phyloP scores from a whole-genome alignment of 2,888 invertebrate genomes.

The Drosophila monieri region DNA sequence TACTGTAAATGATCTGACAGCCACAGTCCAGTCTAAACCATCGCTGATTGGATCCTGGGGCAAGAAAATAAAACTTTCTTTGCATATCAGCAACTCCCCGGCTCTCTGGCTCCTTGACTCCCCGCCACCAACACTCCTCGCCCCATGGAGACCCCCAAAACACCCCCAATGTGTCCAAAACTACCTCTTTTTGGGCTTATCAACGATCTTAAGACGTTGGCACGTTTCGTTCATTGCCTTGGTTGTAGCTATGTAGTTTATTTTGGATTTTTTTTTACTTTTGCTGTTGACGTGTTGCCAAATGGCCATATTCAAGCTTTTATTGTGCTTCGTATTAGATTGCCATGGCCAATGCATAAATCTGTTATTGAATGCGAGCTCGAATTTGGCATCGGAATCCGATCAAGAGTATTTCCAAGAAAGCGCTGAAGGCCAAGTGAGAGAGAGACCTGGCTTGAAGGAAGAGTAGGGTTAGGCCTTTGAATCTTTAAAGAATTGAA shows the following conservation, averaged over 20 bases:
- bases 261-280: slow-evolving; percentile 8
- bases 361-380: slow-evolving; percentile 65
- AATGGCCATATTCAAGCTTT: slow-evolving; percentile 77
- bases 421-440: slow-evolving; percentile 40
- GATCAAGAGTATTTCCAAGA: slow-evolving; percentile 70
- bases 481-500: slow-evolving; percentile 4
- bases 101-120: slow-evolving; percentile 2
- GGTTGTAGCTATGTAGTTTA: slow-evolving; percentile 48
- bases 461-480: slow-evolving; percentile 13
- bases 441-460: slow-evolving; percentile 1
- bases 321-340: slow-evolving; percentile 78
- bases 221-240: slow-evolving; percentile 79
- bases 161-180: slow-evolving; percentile 36
- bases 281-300: slow-evolving; percentile 73
- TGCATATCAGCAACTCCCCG: slow-evolving; percentile 38
- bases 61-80: slow-evolving; percentile 63
- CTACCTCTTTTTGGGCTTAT: slow-evolving; percentile 60
- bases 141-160: background rate
- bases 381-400: slow-evolving; percentile 46
- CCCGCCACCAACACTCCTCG: background rate
- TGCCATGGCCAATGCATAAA: slow-evolving; percentile 76
- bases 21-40: slow-evolving; percentile 3
- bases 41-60: slow-evolving; percentile 24
- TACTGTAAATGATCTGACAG: slow-evolving; percentile 14
- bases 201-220: slow-evolving; percentile 75